Evolutionary conservation across 2,797 vertebrate species (phyloP), one percentile per base, ranked within the genome.

Genomic region (Ambastaia sidthimunki): DNA sequence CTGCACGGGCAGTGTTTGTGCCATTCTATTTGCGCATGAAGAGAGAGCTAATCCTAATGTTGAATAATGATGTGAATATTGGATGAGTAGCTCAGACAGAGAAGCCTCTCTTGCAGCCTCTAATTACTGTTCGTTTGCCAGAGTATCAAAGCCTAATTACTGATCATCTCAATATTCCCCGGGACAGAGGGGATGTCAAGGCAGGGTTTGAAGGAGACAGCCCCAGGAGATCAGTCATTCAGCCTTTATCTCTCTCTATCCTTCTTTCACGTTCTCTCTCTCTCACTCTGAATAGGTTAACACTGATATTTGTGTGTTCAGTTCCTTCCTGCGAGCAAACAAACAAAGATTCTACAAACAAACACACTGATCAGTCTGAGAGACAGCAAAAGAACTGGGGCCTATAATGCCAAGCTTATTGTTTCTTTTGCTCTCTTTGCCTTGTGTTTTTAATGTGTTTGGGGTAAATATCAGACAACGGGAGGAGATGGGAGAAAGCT

Each of bases 101-200:
- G 94, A 94, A 96, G 95, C 94, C 92, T 93, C 94, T 93, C 95
- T 94, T 94, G 94, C 96, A 95, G 95, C 95, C 94, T 96, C 95
- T 98, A 98, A 99, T 98, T 99, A 98, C 97, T 98, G 96, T 98
- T 98, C 96, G 99, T 98, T 99, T 99, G 97, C 97, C 97, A 97
- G 96, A 97, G 96, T 98, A 98, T 98, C 97, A 98, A 98, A 99
- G 97, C 95, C 96, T 98, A 98, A 98, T 99, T 99, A 98, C 97
- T 96, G 97, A 96, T 98, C 96, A 96, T 95, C 96, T 95, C 94
- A 93, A 98, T 96, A 94, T 96, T 98, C 95, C 93, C 92, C 95
- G 95, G 96, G 93, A 94, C 95, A 94, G 89, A 89, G 88, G 91
- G 92, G 90, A 95, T 96, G 96, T 96, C 95, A 95, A 96, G 96